Evolutionary conservation across 2,797 vertebrate species (phyloP), one percentile per base, ranked within the genome.

Genomic region (Diplodus sargus): DNA sequence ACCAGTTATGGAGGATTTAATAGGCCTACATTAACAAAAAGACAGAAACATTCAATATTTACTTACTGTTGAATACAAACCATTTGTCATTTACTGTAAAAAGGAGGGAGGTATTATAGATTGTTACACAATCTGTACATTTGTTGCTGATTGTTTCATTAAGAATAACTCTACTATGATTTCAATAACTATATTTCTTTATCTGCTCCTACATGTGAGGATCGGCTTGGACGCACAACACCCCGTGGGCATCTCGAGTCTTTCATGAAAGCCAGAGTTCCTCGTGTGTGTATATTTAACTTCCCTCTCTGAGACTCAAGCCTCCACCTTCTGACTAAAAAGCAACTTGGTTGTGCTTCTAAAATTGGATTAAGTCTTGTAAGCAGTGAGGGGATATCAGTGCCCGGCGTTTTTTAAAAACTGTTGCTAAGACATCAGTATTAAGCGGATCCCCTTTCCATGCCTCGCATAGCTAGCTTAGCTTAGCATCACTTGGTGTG

Each of bases 321-420:
- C 82, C 86, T 87, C 82, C 82, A 81, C 62, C 86, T 87, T 86
- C 83, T 65, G 83, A 82, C 78, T 84, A 84, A 93, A 93, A 93
- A 66, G 73, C 70, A 74, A 80, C 89, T 90, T 75, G 83, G 86
- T 85, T 76, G 71, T 88, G 90, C 74, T 91, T 93, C 94, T 95
- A 94, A 95, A 95, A 94, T 93, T 94, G 92, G 93, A 95, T 92
- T 90, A 71, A 76, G 87, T 57, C 94, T 90, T 58, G 90, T 92
- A 94, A 94, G 93, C 94, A 95, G 90, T 68, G 91, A 93, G 82
- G 79, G 85, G 91, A 94, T 95, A 94, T 93, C 85, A 80, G 85
- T 85, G 82, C 60, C 85, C 56, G 73, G 83, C 73, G 16, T 92
- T 94, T 95, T 39, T 94, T 89, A 79, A 91, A 93, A 94, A 93